Base-by-base conservation (phyloP, 2,797 vertebrate genomes). In the Stomatorhinus walkeri region DNA sequence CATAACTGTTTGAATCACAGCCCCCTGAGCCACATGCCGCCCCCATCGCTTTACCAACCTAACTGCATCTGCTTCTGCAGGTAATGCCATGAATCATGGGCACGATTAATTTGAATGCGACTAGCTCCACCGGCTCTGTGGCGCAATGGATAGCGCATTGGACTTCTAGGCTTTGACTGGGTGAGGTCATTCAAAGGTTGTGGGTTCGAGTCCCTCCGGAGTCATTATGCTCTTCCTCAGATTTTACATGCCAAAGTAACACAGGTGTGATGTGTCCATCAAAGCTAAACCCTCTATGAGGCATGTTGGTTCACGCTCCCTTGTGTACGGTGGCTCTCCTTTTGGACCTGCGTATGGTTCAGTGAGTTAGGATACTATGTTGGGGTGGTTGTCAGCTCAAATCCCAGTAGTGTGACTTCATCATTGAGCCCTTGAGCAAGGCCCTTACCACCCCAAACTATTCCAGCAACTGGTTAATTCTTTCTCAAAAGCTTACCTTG, bases 71-170 rank as follows among this genome's bases (percentile, higher is more conserved):
- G 28, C 28, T 32, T 32, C 28, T 32, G 28, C 28, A 32, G 28
- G 28, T 32, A 32, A 32, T 32, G 24, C 61, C 12, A 32, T 68
- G 10, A 68, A 28, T 68, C 61, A 4, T 14, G 24, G 24, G 24
- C 4, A 68, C 14, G 61, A 28, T 68, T 68, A 14, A 68, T 68
- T 12, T 68, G 61, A 32, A 5, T 32, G 3, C 1, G 0, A 0
- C 3, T 0, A 0, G 0, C 7, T 28, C 24, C 8, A 0, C 10
- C 97, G 97, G 97, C 97, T 98, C 98, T 96, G 97, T 98, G 97
- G 97, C 97, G 97, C 97, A 98, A 98, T 98, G 97, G 97, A 98
- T 97, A 98, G 97, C 97, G 96, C 98, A 97, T 98, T 98, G 97
- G 97, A 95, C 95, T 96, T 97, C 98, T 98, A 97, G 96, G 16